phyloP scores from a whole-genome alignment of 2,113 vertebrate species.

The Corythoichthys intestinalis region DNA sequence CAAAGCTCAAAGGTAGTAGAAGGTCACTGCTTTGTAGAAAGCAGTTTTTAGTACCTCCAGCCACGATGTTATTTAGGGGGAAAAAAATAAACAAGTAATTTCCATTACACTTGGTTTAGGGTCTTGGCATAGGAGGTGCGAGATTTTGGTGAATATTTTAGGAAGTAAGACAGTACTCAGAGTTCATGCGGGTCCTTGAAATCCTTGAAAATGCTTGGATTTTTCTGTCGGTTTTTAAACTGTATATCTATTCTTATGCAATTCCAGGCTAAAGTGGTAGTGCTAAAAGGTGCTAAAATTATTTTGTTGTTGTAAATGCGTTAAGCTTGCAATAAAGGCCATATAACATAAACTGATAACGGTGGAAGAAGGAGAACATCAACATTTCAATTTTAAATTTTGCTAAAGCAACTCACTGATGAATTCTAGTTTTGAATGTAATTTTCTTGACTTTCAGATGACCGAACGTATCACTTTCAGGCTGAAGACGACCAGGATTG shows the following conservation, averaged over 20 bases:
- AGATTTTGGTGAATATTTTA: too few species aligned
- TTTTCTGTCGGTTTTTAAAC: too few species aligned
- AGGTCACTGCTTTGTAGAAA: background rate
- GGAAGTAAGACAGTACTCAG: too few species aligned
- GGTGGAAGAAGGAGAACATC: background rate
- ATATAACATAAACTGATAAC: background rate
- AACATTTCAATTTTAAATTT: background rate
- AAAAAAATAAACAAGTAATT: background rate
- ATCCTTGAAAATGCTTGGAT: too few species aligned
- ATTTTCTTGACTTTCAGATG: constrained; percentile 55
- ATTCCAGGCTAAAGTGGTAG: background rate
- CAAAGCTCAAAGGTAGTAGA: background rate
- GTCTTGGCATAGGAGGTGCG: background rate
- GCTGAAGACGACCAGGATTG: constrained; percentile 81
- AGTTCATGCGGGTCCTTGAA: too few species aligned
- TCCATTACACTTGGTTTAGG: background rate
- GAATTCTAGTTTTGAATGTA: constrained; percentile 1
- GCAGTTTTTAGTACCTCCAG: background rate
- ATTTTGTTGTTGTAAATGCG: background rate
- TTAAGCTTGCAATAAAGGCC: background rate
- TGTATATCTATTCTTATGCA: too few species aligned
- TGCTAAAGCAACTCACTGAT: background rate
- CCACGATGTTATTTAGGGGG: background rate
- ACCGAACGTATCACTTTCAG: constrained; percentile 81
- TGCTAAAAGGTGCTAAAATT: background rate